Base-by-base conservation (phyloP, 2,888 invertebrate species). In the Isoperla grammatica region DNA sequence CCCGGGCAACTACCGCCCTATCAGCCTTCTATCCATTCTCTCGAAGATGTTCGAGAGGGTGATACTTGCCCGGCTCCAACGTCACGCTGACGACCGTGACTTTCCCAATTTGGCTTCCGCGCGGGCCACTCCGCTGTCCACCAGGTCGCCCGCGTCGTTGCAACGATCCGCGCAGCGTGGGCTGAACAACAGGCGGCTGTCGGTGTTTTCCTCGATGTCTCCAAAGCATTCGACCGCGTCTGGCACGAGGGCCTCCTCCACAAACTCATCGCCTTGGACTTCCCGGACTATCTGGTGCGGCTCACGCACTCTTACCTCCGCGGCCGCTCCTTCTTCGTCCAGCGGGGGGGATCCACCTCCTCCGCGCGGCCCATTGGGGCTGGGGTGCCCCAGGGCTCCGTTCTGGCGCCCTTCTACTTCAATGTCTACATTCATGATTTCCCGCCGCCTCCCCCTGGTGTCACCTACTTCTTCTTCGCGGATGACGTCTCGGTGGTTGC, bases 11-110 rank as follows among this genome's bases (percentile, higher is more conserved):
- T 69, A 68, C 49, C 57, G 68, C 29, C 68, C 68, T 2, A 68
- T 69, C 12, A 64, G 65, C n/a, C 63, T 70, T 2, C 63, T 69
- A 1, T 46, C 60, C 12, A 55, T 54, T 29, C 29, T 67, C 15
- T 60, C 66, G 37, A 69, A 70, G 60, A 5, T 69, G 8, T 42
- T 65, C 2, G 68, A 71, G 59, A 64, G 60, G 59, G 46, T 67
- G 9, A 54, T 67, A 12, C 56, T 64, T 5, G 57, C 43, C 39
- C 43, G 58, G 57, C 20, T 70, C 1, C 61, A 60, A 12, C 42
- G 56, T 37, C 37, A 48, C 19, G 62, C 67, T 22, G 60, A 23
- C 8, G 56, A 53, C 55, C 22, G 50, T 55, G 29, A 6, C 29
- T 8, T 29, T 8, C 29, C 29, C 45, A 45, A 15, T 45, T 45